These are phyloP conservation scores for Bilobella aurantiaca DNA, from an alignment of 1,140 invertebrate species.

Conservation along the genomic window DNA sequence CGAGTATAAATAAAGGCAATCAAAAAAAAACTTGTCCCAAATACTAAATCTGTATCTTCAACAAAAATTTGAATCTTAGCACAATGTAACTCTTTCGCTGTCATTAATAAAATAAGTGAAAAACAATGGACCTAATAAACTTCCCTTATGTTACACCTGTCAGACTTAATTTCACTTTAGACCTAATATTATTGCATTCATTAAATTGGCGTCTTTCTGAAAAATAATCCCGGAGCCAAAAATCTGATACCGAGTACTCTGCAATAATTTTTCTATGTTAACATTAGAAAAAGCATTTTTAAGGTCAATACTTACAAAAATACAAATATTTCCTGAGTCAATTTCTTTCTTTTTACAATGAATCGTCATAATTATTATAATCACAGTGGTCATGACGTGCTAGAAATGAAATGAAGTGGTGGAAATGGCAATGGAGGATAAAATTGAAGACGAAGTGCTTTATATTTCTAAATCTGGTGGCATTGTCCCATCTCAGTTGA, in stretches of 20 bases:
- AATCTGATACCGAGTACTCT: constrained; percentile 14
- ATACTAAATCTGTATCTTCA: constrained; percentile 14
- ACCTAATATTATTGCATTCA: not conserved
- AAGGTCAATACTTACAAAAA: constrained; percentile 9
- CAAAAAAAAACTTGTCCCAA: no score
- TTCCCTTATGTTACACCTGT: constrained; percentile 6
- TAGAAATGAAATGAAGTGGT: no score
- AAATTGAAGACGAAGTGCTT: no score
- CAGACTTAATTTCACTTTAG: not conserved
- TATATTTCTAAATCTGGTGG: no score
- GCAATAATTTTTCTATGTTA: not conserved
- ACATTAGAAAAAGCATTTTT: constrained; percentile 17
- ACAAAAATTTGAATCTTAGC: constrained; percentile 6
- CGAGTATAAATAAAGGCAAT: no score
- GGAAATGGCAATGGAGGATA: no score
- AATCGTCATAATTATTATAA: not conserved
- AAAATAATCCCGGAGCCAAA: constrained; percentile 16
- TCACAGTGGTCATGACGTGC: no score
- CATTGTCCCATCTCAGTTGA: no score
- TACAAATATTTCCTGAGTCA: not conserved
- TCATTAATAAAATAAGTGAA: constrained; percentile 18
- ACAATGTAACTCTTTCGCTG: not conserved
- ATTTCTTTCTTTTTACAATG: constrained; percentile 3
- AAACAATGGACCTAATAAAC: constrained; percentile 6
- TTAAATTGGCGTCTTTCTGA: constrained; percentile 4